phyloP scores from a whole-genome alignment of 2,888 invertebrate species.

The Catocala nupta region DNA sequence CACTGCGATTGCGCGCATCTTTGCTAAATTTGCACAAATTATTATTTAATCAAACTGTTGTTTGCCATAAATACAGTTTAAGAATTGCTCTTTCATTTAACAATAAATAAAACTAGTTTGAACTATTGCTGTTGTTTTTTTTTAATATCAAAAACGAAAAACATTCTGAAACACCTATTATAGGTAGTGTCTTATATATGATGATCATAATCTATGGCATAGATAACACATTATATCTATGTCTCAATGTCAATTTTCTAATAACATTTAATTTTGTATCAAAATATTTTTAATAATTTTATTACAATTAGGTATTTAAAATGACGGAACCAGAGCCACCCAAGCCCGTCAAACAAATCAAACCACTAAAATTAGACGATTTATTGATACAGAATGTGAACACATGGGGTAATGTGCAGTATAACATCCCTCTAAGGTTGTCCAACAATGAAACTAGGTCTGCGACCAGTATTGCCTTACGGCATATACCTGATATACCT shows the following conservation, averaged over 20 bases:
- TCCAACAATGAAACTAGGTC: conserved; percentile 78
- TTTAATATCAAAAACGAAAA: too few relatives aligned
- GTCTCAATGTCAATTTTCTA: neutral
- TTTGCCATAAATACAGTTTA: too few relatives aligned
- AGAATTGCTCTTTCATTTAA: too few relatives aligned
- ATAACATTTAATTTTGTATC: neutral
- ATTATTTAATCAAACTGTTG: too few relatives aligned
- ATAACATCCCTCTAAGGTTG: conserved; percentile 76
- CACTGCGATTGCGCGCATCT: too few relatives aligned
- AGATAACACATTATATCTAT: too few relatives aligned
- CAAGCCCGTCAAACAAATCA: conserved; percentile 45
- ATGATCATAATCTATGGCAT: too few relatives aligned
- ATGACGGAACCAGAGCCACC: conserved; percentile 57
- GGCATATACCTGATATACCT: conserved; percentile 78
- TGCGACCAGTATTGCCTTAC: conserved; percentile 67
- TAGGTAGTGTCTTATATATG: too few relatives aligned
- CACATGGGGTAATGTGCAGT: conserved; percentile 83
- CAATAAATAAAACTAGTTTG: too few relatives aligned
- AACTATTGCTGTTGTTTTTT: too few relatives aligned
- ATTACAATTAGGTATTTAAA: conserved; percentile 26
- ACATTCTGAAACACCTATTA: too few relatives aligned
- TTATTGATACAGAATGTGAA: conserved; percentile 78
- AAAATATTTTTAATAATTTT: neutral
- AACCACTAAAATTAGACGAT: conserved; percentile 69
- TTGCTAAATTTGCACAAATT: too few relatives aligned